Evolutionary conservation across 2,113 vertebrate genomes (phyloP), one percentile per base, ranked within the genome.

Genomic region (Heterochromis multidens): DNA sequence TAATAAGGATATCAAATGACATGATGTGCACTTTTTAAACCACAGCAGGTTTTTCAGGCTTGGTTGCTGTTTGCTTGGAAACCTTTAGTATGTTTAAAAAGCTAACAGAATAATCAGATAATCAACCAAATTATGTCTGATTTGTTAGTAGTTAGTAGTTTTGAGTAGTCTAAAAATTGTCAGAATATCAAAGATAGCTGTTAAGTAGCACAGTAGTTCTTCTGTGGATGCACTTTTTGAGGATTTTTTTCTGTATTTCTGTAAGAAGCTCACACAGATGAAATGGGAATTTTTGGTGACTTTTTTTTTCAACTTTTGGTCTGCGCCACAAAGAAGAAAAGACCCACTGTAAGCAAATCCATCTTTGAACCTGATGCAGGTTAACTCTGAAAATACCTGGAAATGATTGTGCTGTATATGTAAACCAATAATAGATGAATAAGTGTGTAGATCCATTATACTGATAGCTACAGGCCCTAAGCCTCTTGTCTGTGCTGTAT

Each of bases 211-310:
- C 7, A 25, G 62, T 0, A 25, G 37, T 25, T 67, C 35, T 25
- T 43, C n/a, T 43, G 49, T 21, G 49, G 49, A 2, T 21, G 16
- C 16, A 17, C 46, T 17, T n/a, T 67, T 43, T 43, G 23, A 67
- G 2, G n/a, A n/a, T 25, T 37, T 10, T 2, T 67, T 67, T 67
- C 0, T 43, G n/a, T 43, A 25, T 70, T 19, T 46, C 37, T 13
- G 25, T 27, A 19, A 52, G 49, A 27, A 70, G 3, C 23, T 46
- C 0, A 19, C 25, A 12, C 16, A 0, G 21, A 72, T 72, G 0
- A 72, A 17, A 72, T 11, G 21, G 27, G n/a, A 6, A 25, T 58
- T 19, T 58, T 35, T 23, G 31, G 54, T 17, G 31, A 35, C 0
- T 40, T 56, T 31, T 79, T 65, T n/a, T 8, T 37, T 21, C 25